A percentile compares a stretch with the other conserved stretches of the same genome.
These are phyloP conservation scores for Myrmecophaga tridactyla DNA, from an alignment of 2,113 vertebrate species.

Conservation along the genomic window DNA sequence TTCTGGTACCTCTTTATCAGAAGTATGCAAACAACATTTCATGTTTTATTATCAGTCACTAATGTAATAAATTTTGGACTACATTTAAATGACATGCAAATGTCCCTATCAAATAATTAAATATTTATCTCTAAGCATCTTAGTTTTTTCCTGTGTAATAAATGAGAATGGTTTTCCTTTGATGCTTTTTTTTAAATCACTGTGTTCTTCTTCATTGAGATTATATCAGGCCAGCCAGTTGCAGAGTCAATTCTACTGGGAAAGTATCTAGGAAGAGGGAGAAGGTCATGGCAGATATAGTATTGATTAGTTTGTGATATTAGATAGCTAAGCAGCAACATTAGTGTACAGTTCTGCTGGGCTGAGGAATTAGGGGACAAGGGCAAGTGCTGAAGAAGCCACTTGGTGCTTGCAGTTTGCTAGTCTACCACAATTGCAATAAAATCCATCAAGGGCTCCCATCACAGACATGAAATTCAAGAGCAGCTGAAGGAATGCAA, in stretches of 20 bases:
- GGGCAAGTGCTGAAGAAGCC: neutral
- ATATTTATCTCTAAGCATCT: slow-evolving; percentile 28
- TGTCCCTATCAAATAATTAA: slow-evolving; percentile 4
- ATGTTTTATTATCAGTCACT: slow-evolving; percentile 9
- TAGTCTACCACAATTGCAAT: neutral
- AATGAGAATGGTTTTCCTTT: neutral
- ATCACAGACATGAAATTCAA: neutral
- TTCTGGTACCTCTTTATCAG: neutral
- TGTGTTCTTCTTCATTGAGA: neutral
- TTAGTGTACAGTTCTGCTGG: neutral
- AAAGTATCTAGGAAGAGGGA: neutral
- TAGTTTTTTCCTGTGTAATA: neutral
- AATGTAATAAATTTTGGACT: neutral
- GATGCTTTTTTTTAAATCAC: neutral
- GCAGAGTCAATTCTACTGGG: neutral
- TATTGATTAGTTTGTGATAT: neutral
- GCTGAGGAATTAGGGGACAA: neutral
- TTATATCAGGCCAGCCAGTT: neutral
- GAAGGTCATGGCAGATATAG: neutral
- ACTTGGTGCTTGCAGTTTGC: neutral
- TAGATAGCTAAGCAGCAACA: neutral
- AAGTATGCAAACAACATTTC: neutral
- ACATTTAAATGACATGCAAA: slow-evolving; percentile 3
- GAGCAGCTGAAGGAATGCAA: neutral
- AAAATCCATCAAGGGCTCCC: neutral